Conservation (phyloP, 1,140 invertebrate species). For the Polypedilum pembai region DNA sequence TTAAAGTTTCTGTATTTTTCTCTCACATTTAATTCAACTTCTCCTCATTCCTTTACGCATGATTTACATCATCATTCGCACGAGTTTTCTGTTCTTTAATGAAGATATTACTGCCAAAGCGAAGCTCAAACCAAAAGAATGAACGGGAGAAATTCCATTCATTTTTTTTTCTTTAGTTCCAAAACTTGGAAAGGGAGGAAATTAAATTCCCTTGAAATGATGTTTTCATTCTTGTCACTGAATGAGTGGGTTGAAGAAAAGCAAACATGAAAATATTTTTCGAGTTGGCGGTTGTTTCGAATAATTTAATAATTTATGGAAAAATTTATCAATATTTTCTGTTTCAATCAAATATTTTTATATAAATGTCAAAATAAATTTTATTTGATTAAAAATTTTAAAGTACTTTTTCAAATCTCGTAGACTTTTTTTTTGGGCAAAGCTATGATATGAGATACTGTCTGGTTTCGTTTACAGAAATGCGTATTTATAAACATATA, state of each 20-base stretch:
- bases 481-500: too few species aligned
- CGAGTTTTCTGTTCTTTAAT: background rate
- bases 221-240: background rate
- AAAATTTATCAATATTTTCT: too few species aligned
- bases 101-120: background rate
- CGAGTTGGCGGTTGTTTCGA: background rate
- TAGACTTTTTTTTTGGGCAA: too few species aligned
- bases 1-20: background rate
- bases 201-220: slow-evolving; percentile 5
- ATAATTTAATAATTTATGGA: background rate
- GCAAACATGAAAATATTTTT: too few species aligned
- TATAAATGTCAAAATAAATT: too few species aligned
- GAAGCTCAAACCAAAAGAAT: background rate
- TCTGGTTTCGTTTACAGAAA: too few species aligned
- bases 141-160: background rate
- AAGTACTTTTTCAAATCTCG: too few species aligned
- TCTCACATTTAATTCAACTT: background rate
- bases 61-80: background rate
- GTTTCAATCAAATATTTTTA: too few species aligned
- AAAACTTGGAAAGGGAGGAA: background rate
- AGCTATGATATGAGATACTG: too few species aligned
- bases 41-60: background rate
- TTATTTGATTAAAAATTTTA: too few species aligned
- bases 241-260: background rate
- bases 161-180: background rate